Base-by-base conservation (phyloP, 1,140 invertebrate species). In the Drosophila kurseongensis region DNA sequence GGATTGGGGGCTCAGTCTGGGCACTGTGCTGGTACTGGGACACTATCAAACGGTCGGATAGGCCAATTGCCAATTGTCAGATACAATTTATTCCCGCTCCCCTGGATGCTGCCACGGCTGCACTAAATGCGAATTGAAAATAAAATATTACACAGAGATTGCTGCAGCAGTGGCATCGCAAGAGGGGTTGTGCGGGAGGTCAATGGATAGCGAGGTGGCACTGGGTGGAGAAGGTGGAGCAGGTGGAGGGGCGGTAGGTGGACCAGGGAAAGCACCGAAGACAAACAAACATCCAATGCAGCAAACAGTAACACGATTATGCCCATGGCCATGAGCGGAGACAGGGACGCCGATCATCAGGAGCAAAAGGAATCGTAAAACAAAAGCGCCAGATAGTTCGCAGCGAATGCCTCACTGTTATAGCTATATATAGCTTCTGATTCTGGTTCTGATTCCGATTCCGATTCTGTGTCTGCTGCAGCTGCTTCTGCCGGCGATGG, bases 121-220 rank as follows among this genome's bases (percentile, higher is more conserved):
- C 85, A 84, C 84, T 90, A 89, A 89, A 89, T 89, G 84, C 85
- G 84, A 89, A 89, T 90, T 90, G 84, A 89, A 89, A 89, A 89
- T 89, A 89, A 89, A 89, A 89, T 89, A 89, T 89, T 89, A 89
- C 84, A 75, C 80, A 61, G 85, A 89, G 84, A 89, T 89, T 89
- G 84, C 85, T 80, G 74, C 66, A 69, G 57, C 65, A 60, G 73
- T 56, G 12, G 36, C 59, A 41, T 29, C 7, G 40, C 18, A 29
- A 12, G 10, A n/a, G 38, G 14, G 55, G 27, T 13, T 12, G 36
- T 18, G 8, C 4, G 18, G 27, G n/a, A 35, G 83, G 44, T 76
- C 71, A 74, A 78, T 51, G 52, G 32, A 52, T 18, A 55, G 38
- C 32, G 59, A 71, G 69, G 45, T 40, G 54, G 27, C 52, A 18